phyloP scores from a whole-genome alignment of 2,797 vertebrate species.

The Setipinna tenuifilis region DNA sequence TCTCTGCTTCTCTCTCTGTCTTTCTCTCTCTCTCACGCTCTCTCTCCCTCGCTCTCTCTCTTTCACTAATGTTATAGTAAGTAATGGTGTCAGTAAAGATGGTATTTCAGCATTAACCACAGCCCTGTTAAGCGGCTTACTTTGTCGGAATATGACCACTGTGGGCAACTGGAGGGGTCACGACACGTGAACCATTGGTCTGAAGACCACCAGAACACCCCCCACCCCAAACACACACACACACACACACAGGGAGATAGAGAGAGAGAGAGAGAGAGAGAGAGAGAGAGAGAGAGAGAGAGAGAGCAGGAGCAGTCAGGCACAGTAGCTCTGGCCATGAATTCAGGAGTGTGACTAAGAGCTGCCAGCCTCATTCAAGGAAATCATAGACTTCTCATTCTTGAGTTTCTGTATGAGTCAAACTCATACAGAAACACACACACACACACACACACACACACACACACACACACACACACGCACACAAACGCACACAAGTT shows the following conservation, averaged over 20 bases:
- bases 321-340: neutral
- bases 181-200: neutral
- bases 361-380: slow-evolving; percentile 10
- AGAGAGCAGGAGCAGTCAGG: neutral
- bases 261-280: neutral
- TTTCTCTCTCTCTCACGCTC: neutral
- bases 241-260: slow-evolving; percentile 7
- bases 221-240: neutral
- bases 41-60: neutral
- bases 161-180: slow-evolving; percentile 20
- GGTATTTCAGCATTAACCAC: neutral
- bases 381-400: neutral
- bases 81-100: neutral
- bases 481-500: neutral
- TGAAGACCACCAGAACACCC: neutral
- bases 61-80: neutral
- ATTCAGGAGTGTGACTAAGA: neutral
- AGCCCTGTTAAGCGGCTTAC: neutral
- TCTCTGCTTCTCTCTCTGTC: neutral
- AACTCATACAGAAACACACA: neutral
- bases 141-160: slow-evolving; percentile 20
- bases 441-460: neutral
- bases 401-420: too few species aligned
- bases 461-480: neutral
- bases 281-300: neutral